Evolutionary conservation across 2,888 invertebrate species (phyloP), one percentile per base, ranked within the genome.

Genomic region (Lasioglossum zephyrum): DNA sequence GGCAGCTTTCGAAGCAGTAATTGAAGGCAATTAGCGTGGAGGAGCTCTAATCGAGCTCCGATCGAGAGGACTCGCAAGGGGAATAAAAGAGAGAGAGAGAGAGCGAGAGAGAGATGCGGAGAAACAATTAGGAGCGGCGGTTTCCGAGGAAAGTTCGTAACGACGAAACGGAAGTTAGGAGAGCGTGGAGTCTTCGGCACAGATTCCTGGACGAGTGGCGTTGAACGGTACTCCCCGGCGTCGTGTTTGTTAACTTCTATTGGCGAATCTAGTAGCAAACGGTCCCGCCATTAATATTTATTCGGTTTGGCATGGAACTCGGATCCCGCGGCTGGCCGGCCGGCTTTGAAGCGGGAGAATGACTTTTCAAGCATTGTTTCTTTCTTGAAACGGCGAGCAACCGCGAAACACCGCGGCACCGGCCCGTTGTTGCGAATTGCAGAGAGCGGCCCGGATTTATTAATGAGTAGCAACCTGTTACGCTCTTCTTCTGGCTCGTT

Each of bases 201-300:
- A 77, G 84, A 87, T 84, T 81, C 81, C 49, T 49, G 49, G 44
- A 70, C 66, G 72, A 60, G 63, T 57, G 74, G 70, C 85, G 26
- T 57, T 69, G 82, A 87, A 87, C 84, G 88, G 87, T 88, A 82
- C 86, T 82, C 82, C 57, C 41, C 44, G 60, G 18, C 69, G 77
- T 36, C 73, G 77, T 78, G 86, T 87, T 87, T 82, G 82, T 82
- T 82, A 88, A 87, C 73, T 82, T 80, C 84, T 88, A 86, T 88
- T 88, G 88, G 87, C 81, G 88, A 85, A 87, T 88, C 87, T 87
- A 86, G 88, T 88, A 79, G 88, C 79, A 81, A 87, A 88, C 84
- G 78, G 85, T 81, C 85, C 87, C 77, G 87, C 81, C 88, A 91
- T 92, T 92, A 91, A 91, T 92, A 92, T 92, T 90, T 92, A 91